Evolutionary conservation across 2,888 invertebrate species (phyloP), one percentile per base, ranked within the genome.

Genomic region (Drosophila austrosaltans): DNA sequence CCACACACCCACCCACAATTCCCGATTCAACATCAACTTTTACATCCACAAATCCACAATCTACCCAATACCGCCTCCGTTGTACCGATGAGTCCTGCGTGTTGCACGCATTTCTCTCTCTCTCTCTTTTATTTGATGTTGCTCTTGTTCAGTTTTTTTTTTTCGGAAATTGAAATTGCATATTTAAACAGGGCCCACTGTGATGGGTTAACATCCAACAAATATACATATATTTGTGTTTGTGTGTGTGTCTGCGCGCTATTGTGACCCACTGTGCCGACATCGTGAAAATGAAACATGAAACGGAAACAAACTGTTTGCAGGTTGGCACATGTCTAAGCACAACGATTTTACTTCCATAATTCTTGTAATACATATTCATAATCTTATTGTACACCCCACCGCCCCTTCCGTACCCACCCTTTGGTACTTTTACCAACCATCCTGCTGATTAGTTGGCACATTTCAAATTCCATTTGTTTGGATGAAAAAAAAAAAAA

Each of bases 161-260:
- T 85, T 83, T 80, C 83, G 90, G 87, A 90, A 90, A 90, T 90
- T 90, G 84, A 81, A 90, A 90, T 84, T 82, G 88, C 90, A 90
- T 90, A 87, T 90, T 90, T 79, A 82, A 89, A 78, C 78, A 82
- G 77, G 59, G 66, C 74, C 72, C 71, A 71, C 66, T 59, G 36
- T 53, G 53, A 16, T 2, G 20, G 20, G 32, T 8, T 8, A 36
- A 36, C 10, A 36, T 36, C 36, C 36, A 36, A 36, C 10, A 7
- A 3, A 48, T 64, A n/a, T 53, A 12, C 39, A 16, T 25, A 10
- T 39, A 59, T n/a, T 0, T 1, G 53, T 53, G 25, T 32, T 1
- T 53, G n/a, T 40, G 25, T 10, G 16, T n/a, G 54, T 6, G 36
- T 44, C 22, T 32, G 20, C 20, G 22, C 48, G 22, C 48, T 22